Percentiles rank a stretch among this genome's conserved stretches.
These are phyloP conservation scores for Micromussa lordhowensis DNA, from an alignment of 92 coral and sea anemone species.

Conservation along the genomic window DNA sequence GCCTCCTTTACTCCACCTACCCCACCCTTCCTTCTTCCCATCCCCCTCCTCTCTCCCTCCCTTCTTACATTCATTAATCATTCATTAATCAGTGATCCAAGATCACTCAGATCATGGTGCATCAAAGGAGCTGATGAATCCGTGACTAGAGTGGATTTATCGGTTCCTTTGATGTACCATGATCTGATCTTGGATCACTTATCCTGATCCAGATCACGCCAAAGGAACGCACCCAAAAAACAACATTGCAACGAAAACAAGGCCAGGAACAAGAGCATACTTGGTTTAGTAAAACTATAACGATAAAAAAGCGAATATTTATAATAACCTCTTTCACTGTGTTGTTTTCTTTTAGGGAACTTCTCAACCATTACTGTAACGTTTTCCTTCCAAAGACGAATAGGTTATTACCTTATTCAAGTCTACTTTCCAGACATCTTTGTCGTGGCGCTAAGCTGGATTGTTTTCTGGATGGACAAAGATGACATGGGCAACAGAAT, in stretches of 20 bases:
- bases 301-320: no score
- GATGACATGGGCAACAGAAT: conserved; percentile 88
- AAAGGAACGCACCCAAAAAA: no score
- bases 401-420: conserved; percentile 82
- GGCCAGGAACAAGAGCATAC: no score
- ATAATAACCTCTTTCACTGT: background rate
- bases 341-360: conserved; percentile 14
- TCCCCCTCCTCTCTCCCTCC: background rate
- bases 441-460: conserved; percentile 89
- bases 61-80: background rate
- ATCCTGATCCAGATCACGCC: no score
- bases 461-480: conserved; percentile 93
- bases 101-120: no score
- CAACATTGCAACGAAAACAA: no score
- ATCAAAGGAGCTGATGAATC: no score
- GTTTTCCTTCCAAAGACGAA: conserved; percentile 71
- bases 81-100: background rate
- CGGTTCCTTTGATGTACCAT: no score
- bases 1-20: no score
- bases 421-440: conserved; percentile 88
- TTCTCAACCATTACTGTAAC: conserved; percentile 26
- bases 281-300: no score
- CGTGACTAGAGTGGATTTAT: no score
- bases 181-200: no score
- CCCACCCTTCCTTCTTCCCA: background rate